Base-by-base conservation (phyloP, 2,113 vertebrate species). In the Brachyhypopomus gauderio region DNA sequence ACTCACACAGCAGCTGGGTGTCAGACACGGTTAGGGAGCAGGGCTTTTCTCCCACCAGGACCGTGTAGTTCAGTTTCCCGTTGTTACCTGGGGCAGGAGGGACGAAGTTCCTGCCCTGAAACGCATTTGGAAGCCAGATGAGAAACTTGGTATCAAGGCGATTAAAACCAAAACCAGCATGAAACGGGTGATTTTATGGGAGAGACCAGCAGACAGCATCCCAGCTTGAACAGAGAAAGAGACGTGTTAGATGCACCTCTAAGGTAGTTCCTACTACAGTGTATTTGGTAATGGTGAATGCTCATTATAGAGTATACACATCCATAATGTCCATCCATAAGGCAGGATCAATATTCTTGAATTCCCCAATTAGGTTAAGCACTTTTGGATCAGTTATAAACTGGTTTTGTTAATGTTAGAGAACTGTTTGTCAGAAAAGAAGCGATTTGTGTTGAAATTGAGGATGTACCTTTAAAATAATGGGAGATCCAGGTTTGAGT, bases 1-100 rank as follows among this genome's bases (percentile, higher is more conserved):
- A 97, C 85, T 99, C 98, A 0, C 98, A 99, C 56, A 99, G 93
- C 74, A 99, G 93, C 90, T 99, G 98, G n/a, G 94, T 96, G 0
- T 99, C 97, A 0, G 97, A 99, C 85, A 99, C 98, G 0, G 98
- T 99, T 85, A 99, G 92, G 0, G 91, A 86, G 52, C 98, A 99
- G 0, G 96, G 96, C 84, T 97, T 97, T 88, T 98, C 97, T 2
- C 98, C 97, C 3, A 99, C 94, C 87, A 98, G 89, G 45, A 99
- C 96, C 0, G 96, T 97, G 91, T 98, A 99, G 91, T 99, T 99
- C 78, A 99, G 90, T 79, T 96, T 99, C 83, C 95, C 95, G 0
- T 98, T 98, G 30, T 96, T 97, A 75, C 95, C 97, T 0, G 94
- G 94, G 78, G 96, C 95, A 0, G 96, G 95, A 0, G 98, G 98